Conservation (phyloP, 1,140 invertebrate genomes). For the Pissodes strobi region DNA sequence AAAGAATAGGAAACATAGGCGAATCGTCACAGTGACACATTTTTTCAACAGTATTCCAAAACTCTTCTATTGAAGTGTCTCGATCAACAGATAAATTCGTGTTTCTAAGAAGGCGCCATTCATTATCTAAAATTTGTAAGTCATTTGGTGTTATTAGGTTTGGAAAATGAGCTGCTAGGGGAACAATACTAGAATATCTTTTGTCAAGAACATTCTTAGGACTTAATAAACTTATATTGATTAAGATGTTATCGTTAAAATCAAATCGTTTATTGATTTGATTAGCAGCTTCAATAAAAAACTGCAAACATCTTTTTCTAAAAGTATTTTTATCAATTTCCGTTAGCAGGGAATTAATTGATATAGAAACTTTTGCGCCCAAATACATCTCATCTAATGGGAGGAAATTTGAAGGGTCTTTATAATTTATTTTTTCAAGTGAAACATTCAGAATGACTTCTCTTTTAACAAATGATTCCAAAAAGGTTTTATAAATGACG, state of each 20-base stretch:
- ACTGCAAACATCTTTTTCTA: background rate
- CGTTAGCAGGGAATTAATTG: too few species aligned
- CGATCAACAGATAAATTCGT: background rate
- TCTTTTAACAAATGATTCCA: constrained; percentile 1
- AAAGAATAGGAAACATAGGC: constrained; percentile 13
- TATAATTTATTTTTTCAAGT: background rate
- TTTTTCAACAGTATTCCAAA: constrained; percentile 21
- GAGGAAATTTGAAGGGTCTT: background rate
- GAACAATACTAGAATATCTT: background rate
- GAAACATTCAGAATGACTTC: background rate
- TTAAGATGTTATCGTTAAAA: background rate
- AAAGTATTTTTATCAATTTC: background rate
- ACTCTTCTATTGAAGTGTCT: background rate
- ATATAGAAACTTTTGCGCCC: background rate
- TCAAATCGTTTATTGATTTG: background rate
- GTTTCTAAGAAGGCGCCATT: background rate
- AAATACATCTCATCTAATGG: too few species aligned
- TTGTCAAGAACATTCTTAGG: background rate
- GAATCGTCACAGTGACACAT: constrained; percentile 6
- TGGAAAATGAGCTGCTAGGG: background rate
- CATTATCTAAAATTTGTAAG: background rate
- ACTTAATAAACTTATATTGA: background rate
- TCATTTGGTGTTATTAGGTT: background rate
- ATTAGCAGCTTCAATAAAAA: background rate
- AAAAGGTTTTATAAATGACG: background rate